Base-by-base conservation (phyloP, 2,888 invertebrate species). In the Thymelicus acteon region DNA sequence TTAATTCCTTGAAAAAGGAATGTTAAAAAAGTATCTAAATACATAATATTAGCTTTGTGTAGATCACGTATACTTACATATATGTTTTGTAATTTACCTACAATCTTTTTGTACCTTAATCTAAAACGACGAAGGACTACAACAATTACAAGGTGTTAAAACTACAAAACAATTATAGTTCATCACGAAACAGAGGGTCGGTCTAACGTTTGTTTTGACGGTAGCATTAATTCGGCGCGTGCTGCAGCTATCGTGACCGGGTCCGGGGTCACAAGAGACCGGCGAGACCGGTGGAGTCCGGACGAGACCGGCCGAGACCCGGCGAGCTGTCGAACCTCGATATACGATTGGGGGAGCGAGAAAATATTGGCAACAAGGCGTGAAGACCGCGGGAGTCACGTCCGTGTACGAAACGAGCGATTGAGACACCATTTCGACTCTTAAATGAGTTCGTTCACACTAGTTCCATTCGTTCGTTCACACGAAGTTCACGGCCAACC, bases 361-460 rank as follows among this genome's bases (percentile, higher is more conserved):
- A 82, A 85, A 82, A 84, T 85, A 85, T 83, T 80, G 80, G 78
- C 75, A 73, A 78, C 76, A 76, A 74, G 77, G 77, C 78, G 78
- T 79, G 74, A 79, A 80, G 76, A 78, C 78, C 74, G 74, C 72
- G 60, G 64, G 60, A 85, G 85, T 89, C 90, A 88, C 90, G 89
- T 88, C 86, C 71, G 84, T 80, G 78, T 82, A 82, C 81, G 79
- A 82, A 75, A 74, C 71, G 82, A 83, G 83, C 62, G 64, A 64
- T 64, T 52, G 49, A 68, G 70, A 86, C 84, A 87, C 80, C 85
- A 87, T 90, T 89, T 87, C 81, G 88, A 89, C 86, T 88, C 84
- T 84, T 89, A 90, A 92, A 90, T 88, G 92, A 90, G 92, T 90
- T 92, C 91, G 85, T 92, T 92, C 87, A 89, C 89, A 87, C 86